phyloP scores from a whole-genome alignment of 2,888 invertebrate genomes.

The Platerodrilus igneus region DNA sequence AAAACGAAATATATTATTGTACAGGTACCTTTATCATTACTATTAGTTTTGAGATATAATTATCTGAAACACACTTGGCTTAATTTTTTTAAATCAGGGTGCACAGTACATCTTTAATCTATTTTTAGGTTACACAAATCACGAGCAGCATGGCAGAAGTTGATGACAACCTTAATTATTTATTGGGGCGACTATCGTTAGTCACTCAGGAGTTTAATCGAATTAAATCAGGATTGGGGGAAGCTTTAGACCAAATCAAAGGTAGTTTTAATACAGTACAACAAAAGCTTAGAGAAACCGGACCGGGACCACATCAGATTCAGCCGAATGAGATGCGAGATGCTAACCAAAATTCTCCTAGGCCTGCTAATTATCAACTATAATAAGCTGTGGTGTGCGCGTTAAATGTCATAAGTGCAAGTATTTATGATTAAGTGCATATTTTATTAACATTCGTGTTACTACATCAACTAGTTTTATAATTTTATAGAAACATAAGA shows the following conservation, averaged over 20 bases:
- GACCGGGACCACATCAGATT: constrained; percentile 60
- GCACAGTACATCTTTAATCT: no score
- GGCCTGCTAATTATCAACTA: no score
- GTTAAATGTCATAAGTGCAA: no score
- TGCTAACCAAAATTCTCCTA: no score
- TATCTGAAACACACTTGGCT: no score
- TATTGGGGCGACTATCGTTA: constrained; percentile 71
- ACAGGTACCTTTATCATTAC: no score
- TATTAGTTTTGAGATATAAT: no score
- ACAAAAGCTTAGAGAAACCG: constrained; percentile 50
- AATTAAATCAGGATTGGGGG: constrained; percentile 70
- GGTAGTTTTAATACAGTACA: constrained; percentile 62
- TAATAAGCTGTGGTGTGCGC: no score
- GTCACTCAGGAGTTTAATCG: constrained; percentile 81
- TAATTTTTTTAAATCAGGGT: background rate
- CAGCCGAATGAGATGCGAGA: constrained; percentile 27
- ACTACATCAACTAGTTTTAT: no score
- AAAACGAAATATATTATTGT: background rate
- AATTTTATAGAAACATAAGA: no score
- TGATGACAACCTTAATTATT: constrained; percentile 75
- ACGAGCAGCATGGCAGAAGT: constrained; percentile 73
- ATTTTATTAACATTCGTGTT: background rate
- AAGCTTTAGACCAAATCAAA: constrained; percentile 67
- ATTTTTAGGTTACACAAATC: constrained; percentile 64
- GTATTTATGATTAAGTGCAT: background rate